Evolutionary conservation across 1,140 invertebrate species (phyloP).

Genomic region (Liolophura sinensis): DNA sequence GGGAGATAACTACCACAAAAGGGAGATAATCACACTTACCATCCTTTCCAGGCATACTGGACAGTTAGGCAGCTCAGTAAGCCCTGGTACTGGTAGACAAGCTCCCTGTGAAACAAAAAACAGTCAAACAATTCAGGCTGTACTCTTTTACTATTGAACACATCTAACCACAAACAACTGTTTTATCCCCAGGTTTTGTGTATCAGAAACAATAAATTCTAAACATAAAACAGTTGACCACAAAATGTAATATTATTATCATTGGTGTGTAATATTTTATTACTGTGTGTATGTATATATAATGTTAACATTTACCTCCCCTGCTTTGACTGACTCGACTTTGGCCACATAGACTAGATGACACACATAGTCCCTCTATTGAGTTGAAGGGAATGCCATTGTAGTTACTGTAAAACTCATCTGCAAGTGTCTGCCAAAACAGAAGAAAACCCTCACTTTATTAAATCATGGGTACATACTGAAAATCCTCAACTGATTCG

Average conservation of each 20-base stretch:
- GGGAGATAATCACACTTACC: slow-evolving; percentile 44
- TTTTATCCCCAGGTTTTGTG: background rate
- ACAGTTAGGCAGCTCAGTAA: slow-evolving; percentile 97
- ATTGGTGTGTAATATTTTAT: no score
- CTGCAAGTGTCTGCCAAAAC: slow-evolving; percentile 72
- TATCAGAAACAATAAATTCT: no score
- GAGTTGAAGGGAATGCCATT: slow-evolving; percentile 93
- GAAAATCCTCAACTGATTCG: background rate
- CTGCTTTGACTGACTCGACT: slow-evolving; percentile 75
- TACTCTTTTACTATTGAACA: background rate
- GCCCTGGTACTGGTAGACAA: slow-evolving; percentile 60
- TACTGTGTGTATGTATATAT: no score
- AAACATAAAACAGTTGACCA: no score
- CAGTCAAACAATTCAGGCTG: no score
- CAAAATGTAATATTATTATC: no score
- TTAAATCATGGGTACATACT: background rate
- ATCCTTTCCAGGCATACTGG: slow-evolving; percentile 92
- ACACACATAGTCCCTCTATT: slow-evolving; percentile 88
- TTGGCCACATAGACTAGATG: slow-evolving; percentile 93
- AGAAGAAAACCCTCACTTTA: slow-evolving; percentile 28
- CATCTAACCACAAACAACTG: background rate
- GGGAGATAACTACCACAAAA: no score
- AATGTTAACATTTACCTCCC: slow-evolving; percentile 61
- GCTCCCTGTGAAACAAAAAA: slow-evolving; percentile 45
- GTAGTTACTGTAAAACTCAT: slow-evolving; percentile 90